Conservation (phyloP, 2,888 invertebrate genomes). For the Lacanobia oleracea region DNA sequence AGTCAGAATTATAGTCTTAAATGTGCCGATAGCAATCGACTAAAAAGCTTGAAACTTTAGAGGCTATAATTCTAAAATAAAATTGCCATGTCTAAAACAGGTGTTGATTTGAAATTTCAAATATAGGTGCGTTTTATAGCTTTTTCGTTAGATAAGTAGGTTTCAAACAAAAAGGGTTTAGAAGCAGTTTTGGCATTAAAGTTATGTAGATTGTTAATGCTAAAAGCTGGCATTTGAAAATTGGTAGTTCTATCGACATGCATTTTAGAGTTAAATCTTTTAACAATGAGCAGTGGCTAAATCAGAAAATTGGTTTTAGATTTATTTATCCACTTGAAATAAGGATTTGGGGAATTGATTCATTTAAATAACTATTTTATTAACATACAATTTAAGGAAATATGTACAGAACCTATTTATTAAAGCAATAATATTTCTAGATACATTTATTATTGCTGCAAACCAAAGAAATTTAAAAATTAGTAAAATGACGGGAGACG, state of each 20-base stretch:
- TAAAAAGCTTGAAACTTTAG: slow-evolving; percentile 6
- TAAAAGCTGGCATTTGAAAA: slow-evolving; percentile 33
- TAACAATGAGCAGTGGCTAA: background rate
- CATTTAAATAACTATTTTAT: no score
- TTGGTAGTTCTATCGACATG: slow-evolving; percentile 8
- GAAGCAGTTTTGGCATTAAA: slow-evolving; percentile 11
- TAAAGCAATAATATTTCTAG: no score
- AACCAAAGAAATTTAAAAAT: background rate
- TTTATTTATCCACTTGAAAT: background rate
- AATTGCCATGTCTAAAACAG: slow-evolving; percentile 16
- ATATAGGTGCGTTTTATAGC: slow-evolving; percentile 48
- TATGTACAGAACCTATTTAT: no score
- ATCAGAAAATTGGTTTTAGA: background rate
- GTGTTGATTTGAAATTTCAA: slow-evolving; percentile 52
- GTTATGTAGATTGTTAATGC: slow-evolving; percentile 12
- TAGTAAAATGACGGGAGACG: background rate
- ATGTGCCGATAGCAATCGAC: slow-evolving; percentile 9
- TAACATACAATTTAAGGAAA: no score
- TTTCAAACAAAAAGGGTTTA: slow-evolving; percentile 21
- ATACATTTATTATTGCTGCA: background rate
- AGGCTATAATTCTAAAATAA: slow-evolving; percentile 17
- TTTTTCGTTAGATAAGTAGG: slow-evolving; percentile 13
- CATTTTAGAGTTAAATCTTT: slow-evolving; percentile 11
- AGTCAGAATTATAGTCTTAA: background rate
- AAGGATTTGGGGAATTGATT: background rate